phyloP scores from a whole-genome alignment of 2,888 invertebrate species.

The Sipha maydis region DNA sequence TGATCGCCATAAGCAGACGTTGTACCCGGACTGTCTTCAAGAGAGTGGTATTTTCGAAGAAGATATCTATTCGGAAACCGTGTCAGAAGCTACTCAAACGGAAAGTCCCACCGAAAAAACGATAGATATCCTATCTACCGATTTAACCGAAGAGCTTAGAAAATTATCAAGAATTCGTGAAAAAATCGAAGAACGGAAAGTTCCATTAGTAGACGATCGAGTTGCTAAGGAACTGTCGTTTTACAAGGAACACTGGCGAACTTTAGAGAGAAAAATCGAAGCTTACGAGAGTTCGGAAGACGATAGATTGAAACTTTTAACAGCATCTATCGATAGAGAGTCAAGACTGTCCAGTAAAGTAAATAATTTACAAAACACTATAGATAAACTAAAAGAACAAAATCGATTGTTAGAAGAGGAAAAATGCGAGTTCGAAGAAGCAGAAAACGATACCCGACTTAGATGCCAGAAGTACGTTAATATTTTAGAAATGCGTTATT shows the following conservation, averaged over 20 bases:
- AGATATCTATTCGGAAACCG: slow-evolving; percentile 56
- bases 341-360: slow-evolving; percentile 71
- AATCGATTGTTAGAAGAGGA: slow-evolving; percentile 77
- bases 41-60: slow-evolving; percentile 78
- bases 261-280: slow-evolving; percentile 75
- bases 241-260: slow-evolving; percentile 75
- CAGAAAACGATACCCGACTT: slow-evolving; percentile 78
- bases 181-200: slow-evolving; percentile 71
- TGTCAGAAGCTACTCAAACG: slow-evolving; percentile 60
- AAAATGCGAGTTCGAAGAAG: slow-evolving; percentile 79
- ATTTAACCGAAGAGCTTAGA: slow-evolving; percentile 74
- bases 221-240: slow-evolving; percentile 72
- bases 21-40: slow-evolving; percentile 71
- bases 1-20: slow-evolving; percentile 58
- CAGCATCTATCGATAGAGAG: slow-evolving; percentile 75
- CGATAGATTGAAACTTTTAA: slow-evolving; percentile 73
- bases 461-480: slow-evolving; percentile 70
- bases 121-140: slow-evolving; percentile 65
- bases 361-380: slow-evolving; percentile 69
- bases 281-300: slow-evolving; percentile 77
- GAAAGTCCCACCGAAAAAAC: slow-evolving; percentile 45
- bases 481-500: not conserved
- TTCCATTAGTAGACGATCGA: slow-evolving; percentile 69
- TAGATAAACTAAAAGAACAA: slow-evolving; percentile 73
- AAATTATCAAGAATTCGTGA: slow-evolving; percentile 75